phyloP scores from a whole-genome alignment of 2,888 invertebrate genomes.

The Lamellibrachia satsuma region DNA sequence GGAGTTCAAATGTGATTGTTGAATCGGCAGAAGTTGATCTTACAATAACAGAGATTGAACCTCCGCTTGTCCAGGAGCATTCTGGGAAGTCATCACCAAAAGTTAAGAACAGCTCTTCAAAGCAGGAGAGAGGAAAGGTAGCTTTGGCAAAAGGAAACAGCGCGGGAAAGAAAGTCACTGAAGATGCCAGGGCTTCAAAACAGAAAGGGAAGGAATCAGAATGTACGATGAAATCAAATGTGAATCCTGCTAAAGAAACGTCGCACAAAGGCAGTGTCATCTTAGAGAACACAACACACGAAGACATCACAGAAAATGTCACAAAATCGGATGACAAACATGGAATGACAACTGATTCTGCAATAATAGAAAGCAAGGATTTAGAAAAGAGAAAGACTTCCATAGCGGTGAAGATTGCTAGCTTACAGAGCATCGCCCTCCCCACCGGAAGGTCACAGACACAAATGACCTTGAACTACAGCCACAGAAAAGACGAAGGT shows the following conservation, averaged over 20 bases:
- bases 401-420: background rate
- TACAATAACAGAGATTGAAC: background rate
- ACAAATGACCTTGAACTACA: constrained; percentile 3
- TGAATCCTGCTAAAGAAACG: background rate
- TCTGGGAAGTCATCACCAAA: constrained; percentile 12
- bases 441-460: background rate
- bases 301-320: background rate
- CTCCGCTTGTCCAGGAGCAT: background rate
- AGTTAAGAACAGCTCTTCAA: background rate
- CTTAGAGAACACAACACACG: background rate
- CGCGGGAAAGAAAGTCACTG: background rate
- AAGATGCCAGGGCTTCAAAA: background rate
- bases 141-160: background rate
- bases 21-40: background rate
- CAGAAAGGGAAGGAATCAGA: background rate
- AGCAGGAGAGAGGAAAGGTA: background rate
- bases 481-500: background rate
- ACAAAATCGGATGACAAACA: background rate
- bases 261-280: background rate
- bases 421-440: background rate
- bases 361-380: background rate
- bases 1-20: background rate
- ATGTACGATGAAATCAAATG: background rate
- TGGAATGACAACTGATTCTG: background rate
- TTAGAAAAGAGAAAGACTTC: background rate